Conservation (phyloP, 1,140 invertebrate genomes). For the Zaprionus africanus region DNA sequence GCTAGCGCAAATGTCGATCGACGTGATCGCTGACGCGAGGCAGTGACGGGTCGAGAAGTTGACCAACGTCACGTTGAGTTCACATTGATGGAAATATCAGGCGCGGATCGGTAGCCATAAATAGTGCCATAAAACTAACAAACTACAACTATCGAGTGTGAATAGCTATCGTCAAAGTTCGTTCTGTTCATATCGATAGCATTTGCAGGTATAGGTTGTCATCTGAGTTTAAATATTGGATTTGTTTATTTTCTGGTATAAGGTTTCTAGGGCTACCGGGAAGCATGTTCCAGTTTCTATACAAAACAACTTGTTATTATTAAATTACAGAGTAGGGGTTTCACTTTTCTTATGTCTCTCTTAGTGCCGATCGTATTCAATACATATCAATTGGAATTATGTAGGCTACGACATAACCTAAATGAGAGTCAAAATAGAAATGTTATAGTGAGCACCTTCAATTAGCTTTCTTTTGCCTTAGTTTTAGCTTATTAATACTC, state of each 20-base stretch:
- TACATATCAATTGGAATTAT: too few species aligned
- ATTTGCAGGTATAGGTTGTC: background rate
- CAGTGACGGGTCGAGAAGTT: background rate
- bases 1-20: background rate
- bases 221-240: background rate
- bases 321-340: background rate
- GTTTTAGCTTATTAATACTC: background rate
- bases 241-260: background rate
- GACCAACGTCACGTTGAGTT: background rate
- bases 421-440: background rate
- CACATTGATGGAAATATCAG: background rate
- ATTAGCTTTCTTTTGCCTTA: background rate
- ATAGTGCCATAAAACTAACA: conserved; percentile 7
- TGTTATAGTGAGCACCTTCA: background rate
- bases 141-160: background rate
- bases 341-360: background rate
- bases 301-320: background rate
- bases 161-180: too few species aligned
- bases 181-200: background rate
- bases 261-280: background rate
- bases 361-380: background rate
- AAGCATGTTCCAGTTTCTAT: background rate
- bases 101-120: background rate
- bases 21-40: background rate
- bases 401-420: too few species aligned